Base-by-base conservation (phyloP, 1,140 invertebrate species). In the Paralvinella palmiformis region DNA sequence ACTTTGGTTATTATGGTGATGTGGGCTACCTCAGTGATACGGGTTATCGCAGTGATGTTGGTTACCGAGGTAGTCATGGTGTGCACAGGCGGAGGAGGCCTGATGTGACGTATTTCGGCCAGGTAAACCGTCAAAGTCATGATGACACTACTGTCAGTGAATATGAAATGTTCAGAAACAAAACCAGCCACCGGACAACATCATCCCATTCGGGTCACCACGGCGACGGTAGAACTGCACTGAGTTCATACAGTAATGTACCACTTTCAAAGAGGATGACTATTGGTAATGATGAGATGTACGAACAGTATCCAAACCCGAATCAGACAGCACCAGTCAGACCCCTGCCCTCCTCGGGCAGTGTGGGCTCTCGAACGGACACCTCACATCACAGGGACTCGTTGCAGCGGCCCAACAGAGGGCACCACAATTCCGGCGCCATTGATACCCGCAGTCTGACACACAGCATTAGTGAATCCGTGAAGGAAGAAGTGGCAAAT, bases 271-370 rank as follows among this genome's bases (percentile, higher is more conserved):
- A 59, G 17, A 57, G 69, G 20, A 64, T 35, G 24, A 50, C 64
- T 41, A 69, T 72, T 36, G 37, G 62, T 20, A 72, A 67, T 58
- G 71, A 72, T 59, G 71, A 73, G 48, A 57, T 73, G 27, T 73
- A 68, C 62, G 64, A 64, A 41, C 64, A 66, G n/a, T 36, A 22
- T 27, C 32, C 29, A 13, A 61, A 50, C 13, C n/a, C n/a, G n/a
- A n/a, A n/a, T n/a, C n/a, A n/a, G n/a, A n/a, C n/a, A n/a, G n/a
- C n/a, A n/a, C n/a, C n/a, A 44, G 37, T 44, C 37, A 48, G 15
- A 24, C 45, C 27, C 45, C 45, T n/a, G 45, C 6, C n/a, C 13
- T 44, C 13, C 37, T 15, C n/a, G 37, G 37, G 13, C n/a, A 15
- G 37, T 13, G 37, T 13, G 37, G 37, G n/a, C 45, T 22, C 45